Evolutionary conservation across 2,888 invertebrate genomes (phyloP).

Genomic region (Teinopalpus imperialis): DNA sequence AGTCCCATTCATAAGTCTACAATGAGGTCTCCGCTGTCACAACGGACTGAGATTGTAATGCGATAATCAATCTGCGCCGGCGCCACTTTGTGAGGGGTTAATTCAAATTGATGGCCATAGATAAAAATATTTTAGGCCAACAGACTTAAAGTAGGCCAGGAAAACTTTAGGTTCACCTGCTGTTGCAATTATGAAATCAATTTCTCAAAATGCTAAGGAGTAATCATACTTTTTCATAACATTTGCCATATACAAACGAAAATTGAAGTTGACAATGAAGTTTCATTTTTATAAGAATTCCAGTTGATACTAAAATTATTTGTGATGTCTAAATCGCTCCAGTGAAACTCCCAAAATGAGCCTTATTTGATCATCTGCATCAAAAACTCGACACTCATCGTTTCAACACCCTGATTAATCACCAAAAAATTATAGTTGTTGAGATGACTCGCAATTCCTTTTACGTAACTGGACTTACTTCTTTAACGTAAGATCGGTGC

Average conservation of each 20-base stretch:
- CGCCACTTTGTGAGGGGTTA: slow-evolving; percentile 33
- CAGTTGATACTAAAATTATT: too few relatives aligned
- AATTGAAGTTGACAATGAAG: too few relatives aligned
- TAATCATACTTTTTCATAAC: too few relatives aligned
- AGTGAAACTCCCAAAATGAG: too few relatives aligned
- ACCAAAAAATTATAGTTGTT: slow-evolving; percentile 36
- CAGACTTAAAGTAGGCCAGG: slow-evolving; percentile 15
- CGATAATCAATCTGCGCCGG: slow-evolving; percentile 36
- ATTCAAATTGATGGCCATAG: slow-evolving; percentile 37
- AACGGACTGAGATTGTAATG: slow-evolving; percentile 34
- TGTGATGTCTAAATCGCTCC: too few relatives aligned
- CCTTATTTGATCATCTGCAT: too few relatives aligned
- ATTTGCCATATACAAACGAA: too few relatives aligned
- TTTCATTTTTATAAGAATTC: too few relatives aligned
- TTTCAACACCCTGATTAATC: slow-evolving; percentile 34
- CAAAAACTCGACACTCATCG: too few relatives aligned
- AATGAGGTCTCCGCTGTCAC: slow-evolving; percentile 29
- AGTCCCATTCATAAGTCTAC: slow-evolving; percentile 25
- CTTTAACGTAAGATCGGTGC: slow-evolving; percentile 49
- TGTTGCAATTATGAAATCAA: too few relatives aligned
- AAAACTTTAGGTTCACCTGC: too few relatives aligned
- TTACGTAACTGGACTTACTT: slow-evolving; percentile 47
- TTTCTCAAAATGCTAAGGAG: too few relatives aligned
- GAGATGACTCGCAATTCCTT: slow-evolving; percentile 33
- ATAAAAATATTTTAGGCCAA: slow-evolving; percentile 30